Percentiles rank a stretch among this genome's conserved stretches.
These are phyloP conservation scores for Parnassius apollo DNA, from an alignment of 2,888 invertebrate species.

Conservation along the genomic window DNA sequence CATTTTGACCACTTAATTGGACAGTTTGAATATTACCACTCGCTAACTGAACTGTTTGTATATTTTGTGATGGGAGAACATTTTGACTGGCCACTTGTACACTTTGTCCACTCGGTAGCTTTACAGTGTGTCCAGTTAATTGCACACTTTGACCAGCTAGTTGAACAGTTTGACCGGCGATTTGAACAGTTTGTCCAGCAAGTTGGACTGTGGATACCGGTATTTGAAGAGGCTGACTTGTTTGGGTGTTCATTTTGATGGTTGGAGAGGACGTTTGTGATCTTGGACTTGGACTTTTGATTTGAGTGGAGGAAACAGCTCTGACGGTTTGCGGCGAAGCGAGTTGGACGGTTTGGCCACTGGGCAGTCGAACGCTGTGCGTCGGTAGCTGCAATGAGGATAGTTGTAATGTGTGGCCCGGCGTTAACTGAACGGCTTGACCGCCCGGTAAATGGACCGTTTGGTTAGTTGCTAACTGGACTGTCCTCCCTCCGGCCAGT, in stretches of 20 bases:
- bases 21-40: constrained; percentile 53
- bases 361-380: constrained; percentile 67
- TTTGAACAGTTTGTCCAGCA: constrained; percentile 63
- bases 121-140: constrained; percentile 72
- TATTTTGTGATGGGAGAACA: constrained; percentile 56
- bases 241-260: constrained; percentile 46
- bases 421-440: constrained; percentile 50
- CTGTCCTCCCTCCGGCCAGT: constrained; percentile 63
- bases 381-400: constrained; percentile 59
- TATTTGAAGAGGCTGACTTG: constrained; percentile 47
- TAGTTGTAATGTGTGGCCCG: constrained; percentile 58
- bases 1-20: constrained; percentile 45
- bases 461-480: constrained; percentile 59
- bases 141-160: constrained; percentile 67
- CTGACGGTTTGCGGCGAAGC: constrained; percentile 59
- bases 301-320: constrained; percentile 47
- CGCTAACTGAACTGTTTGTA: constrained; percentile 62
- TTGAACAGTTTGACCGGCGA: constrained; percentile 64
- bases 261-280: constrained; percentile 42
- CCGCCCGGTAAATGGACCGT: constrained; percentile 55
- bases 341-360: constrained; percentile 67
- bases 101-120: constrained; percentile 66
- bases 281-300: constrained; percentile 48
- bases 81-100: constrained; percentile 53
- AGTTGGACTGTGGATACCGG: constrained; percentile 64